Percentiles rank a stretch among this genome's conserved stretches.
These are phyloP conservation scores for Phyllopteryx taeniolatus DNA, from an alignment of 2,113 vertebrate genomes.

Conservation along the genomic window DNA sequence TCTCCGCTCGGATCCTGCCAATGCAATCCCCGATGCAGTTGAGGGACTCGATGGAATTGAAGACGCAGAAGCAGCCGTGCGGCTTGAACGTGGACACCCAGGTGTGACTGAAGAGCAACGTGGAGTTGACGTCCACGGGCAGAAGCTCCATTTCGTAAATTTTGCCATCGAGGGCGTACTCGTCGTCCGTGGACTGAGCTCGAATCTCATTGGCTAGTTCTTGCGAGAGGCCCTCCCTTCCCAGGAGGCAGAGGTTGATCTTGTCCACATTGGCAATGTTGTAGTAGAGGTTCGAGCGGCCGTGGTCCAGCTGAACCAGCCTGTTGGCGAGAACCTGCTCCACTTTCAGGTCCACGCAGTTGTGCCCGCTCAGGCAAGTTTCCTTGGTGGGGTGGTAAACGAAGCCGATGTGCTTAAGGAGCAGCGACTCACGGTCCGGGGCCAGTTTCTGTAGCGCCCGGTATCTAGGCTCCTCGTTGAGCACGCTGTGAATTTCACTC, in stretches of 20 bases:
- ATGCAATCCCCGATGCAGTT: slow-evolving; percentile 94
- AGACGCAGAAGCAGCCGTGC: slow-evolving; percentile 96
- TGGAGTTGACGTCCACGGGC: slow-evolving; percentile 89
- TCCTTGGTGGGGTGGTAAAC: slow-evolving; percentile 99
- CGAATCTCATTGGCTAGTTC: slow-evolving; percentile 96
- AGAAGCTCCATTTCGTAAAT: slow-evolving; percentile 96
- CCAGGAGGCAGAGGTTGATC: slow-evolving; percentile 95
- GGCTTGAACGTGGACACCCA: slow-evolving; percentile 92
- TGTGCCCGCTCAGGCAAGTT: slow-evolving; percentile 94
- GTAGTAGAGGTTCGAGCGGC: slow-evolving; percentile 88
- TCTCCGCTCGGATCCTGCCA: slow-evolving; percentile 90
- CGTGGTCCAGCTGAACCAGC: slow-evolving; percentile 87
- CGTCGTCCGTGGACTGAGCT: slow-evolving; percentile 95
- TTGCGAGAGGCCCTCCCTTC: slow-evolving; percentile 93
- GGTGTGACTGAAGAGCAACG: slow-evolving; percentile 86
- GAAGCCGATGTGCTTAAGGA: slow-evolving; percentile 99
- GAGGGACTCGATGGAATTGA: slow-evolving; percentile 95
- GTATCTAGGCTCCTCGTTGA: slow-evolving; percentile 96
- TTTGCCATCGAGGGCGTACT: slow-evolving; percentile 97
- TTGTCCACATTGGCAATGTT: slow-evolving; percentile 93
- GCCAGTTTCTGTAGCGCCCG: slow-evolving; percentile 97
- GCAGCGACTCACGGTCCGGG: slow-evolving; percentile 93
- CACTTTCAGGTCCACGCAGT: slow-evolving; percentile 94
- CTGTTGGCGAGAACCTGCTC: slow-evolving; percentile 92
- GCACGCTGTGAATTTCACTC: slow-evolving; percentile 93